Evolutionary conservation across 2,113 vertebrate genomes (phyloP), one percentile per base, ranked within the genome.

Genomic region (Takifugu flavidus): DNA sequence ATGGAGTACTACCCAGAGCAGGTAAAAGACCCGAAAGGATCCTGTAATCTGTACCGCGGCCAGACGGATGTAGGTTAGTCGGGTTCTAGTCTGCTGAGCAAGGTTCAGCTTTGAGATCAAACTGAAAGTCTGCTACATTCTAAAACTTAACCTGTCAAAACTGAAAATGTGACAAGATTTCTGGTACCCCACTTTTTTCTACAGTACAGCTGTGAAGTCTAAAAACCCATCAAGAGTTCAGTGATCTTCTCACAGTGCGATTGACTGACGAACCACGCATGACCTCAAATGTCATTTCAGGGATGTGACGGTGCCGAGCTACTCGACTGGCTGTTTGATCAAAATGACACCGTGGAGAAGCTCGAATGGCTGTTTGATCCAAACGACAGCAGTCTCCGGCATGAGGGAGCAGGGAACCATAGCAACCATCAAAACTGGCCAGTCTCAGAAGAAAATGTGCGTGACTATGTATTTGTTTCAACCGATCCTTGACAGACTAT

Each of bases 311-410:
- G 90, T 75, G 78, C 93, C 2, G 94, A 98, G 51, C 87, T 98
- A 44, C 91, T 98, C 29, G 95, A 98, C 56, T 93, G 96, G 49
- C 91, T 98, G 13, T 98, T 99, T 11, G 95, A 98, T 80, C 86
- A 79, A 43, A 93, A 93, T 47, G 92, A 96, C 0, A 94, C 95
- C 15, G 91, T 92, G 3, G 94, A 98, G 51, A 87, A 96, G 44
- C 92, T 98, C 34, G 95, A 98, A 56, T 92, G 96, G 49, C 91
- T 98, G 13, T 98, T 99, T 10, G 95, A 98, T 81, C 87, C 78
- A 34, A 93, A 93, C 49, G 92, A 96, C 0, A 94, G 95, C 20
- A 91, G 96, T 72, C 91, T 97, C 20, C 82, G 91, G 0, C 85
- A 92, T 0, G 83, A 94, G 53, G 92, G 91, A 59, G 62, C 92